These are phyloP conservation scores for Meloe dianella DNA, from an alignment of 2,888 invertebrate species.

Conservation along the genomic window DNA sequence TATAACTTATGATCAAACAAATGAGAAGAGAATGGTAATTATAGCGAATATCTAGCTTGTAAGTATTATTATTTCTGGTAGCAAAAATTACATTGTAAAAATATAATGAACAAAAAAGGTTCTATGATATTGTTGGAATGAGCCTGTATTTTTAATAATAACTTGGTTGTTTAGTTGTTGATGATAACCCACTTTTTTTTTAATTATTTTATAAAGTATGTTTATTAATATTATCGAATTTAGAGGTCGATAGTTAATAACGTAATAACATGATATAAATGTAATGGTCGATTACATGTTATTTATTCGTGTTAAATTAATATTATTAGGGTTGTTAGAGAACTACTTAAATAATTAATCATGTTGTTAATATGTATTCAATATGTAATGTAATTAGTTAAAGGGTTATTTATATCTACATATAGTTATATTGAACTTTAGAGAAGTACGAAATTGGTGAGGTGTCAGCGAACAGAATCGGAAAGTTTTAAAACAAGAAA, in stretches of 20 bases:
- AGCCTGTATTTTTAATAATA: not conserved
- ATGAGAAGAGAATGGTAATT: not conserved
- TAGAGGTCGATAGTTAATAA: slow-evolving; percentile 13
- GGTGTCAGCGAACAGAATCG: slow-evolving; percentile 8
- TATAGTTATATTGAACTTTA: not conserved
- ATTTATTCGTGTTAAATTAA: slow-evolving; percentile 31
- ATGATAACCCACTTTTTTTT: not conserved
- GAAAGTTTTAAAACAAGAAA: slow-evolving; percentile 32
- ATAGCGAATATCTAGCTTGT: not conserved
- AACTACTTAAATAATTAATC: slow-evolving; percentile 35
- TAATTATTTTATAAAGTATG: not conserved
- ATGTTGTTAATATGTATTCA: slow-evolving; percentile 24
- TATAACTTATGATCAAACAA: not conserved
- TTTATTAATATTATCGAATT: not conserved
- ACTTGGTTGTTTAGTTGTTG: not conserved
- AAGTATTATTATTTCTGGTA: not conserved
- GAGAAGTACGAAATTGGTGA: not conserved
- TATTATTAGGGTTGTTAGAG: slow-evolving; percentile 28
- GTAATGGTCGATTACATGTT: slow-evolving; percentile 26
- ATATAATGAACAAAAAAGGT: not conserved
- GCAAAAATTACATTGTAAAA: not conserved
- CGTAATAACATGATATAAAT: slow-evolving; percentile 25
- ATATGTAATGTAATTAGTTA: slow-evolving; percentile 26
- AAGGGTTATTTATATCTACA: not conserved
- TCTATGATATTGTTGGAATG: not conserved